These are phyloP conservation scores for Stenodema calcarata DNA, from an alignment of 2,888 invertebrate genomes.

Conservation along the genomic window DNA sequence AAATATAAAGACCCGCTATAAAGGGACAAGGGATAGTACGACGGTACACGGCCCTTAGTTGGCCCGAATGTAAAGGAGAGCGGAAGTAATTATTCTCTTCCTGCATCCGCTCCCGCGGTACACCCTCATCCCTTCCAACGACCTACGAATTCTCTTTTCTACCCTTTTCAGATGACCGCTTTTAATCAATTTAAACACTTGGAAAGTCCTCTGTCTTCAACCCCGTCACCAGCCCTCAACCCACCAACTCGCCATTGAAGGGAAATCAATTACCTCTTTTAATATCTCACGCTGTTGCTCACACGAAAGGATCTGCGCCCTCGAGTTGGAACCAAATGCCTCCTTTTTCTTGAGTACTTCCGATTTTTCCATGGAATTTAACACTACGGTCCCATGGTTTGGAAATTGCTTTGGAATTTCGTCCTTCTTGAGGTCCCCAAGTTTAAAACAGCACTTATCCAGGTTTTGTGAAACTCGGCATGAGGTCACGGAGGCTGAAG, in stretches of 20 bases:
- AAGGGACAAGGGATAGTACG: neutral
- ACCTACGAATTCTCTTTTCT: neutral
- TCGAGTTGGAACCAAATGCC: neutral
- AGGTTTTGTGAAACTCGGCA: no score
- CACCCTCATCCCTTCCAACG: neutral
- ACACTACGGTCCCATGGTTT: neutral
- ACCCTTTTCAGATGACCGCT: constrained; percentile 45
- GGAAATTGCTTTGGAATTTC: neutral
- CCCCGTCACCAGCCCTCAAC: neutral
- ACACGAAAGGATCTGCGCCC: neutral
- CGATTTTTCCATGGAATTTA: neutral
- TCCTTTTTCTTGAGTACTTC: neutral
- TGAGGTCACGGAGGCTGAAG: no score
- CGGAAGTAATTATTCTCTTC: constrained; percentile 52
- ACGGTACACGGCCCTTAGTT: neutral
- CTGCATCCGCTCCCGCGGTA: neutral
- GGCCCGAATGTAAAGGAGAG: constrained; percentile 31
- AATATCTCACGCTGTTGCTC: constrained; percentile 5
- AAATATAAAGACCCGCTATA: neutral
- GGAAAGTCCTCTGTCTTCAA: neutral
- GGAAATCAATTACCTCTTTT: constrained; percentile 31
- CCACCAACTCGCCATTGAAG: neutral
- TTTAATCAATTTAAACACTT: constrained; percentile 45
- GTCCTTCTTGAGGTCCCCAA: no score
- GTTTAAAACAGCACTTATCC: no score